These are phyloP conservation scores for Eilema caniola DNA, from an alignment of 2,888 invertebrate species.

Conservation along the genomic window DNA sequence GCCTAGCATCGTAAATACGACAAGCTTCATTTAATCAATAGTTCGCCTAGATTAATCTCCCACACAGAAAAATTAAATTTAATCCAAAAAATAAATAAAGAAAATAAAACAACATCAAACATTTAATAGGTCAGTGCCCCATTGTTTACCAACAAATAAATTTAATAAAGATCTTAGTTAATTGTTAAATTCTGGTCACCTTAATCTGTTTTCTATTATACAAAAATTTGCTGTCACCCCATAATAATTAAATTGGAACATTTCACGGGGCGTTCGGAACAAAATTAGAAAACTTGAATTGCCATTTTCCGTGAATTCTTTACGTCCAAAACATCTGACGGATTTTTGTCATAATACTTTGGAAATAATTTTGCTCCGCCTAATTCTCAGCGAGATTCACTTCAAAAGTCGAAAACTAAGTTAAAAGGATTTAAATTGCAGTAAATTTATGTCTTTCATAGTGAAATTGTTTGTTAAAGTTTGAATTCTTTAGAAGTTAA, in stretches of 20 bases:
- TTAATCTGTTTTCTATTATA: slow-evolving; percentile 22
- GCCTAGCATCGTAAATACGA: too few relatives aligned
- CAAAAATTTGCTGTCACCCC: slow-evolving; percentile 33
- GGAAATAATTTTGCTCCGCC: slow-evolving; percentile 33
- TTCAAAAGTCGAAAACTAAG: slow-evolving; percentile 21
- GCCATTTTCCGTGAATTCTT: slow-evolving; percentile 45
- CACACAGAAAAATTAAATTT: too few relatives aligned
- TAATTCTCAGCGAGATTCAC: slow-evolving; percentile 26
- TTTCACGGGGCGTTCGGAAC: slow-evolving; percentile 43
- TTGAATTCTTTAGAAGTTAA: neutral
- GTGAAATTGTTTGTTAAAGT: slow-evolving; percentile 1
- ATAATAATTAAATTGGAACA: slow-evolving; percentile 63
- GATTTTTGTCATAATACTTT: slow-evolving; percentile 50
- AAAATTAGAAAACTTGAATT: slow-evolving; percentile 67
- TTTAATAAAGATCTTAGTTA: slow-evolving; percentile 19
- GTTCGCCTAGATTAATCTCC: too few relatives aligned
- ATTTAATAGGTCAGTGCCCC: neutral
- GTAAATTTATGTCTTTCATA: slow-evolving; percentile 2
- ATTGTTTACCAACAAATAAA: slow-evolving; percentile 34
- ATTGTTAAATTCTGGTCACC: slow-evolving; percentile 21
- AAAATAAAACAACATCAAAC: neutral
- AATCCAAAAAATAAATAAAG: neutral
- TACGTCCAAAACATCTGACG: slow-evolving; percentile 56
- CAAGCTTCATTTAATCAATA: too few relatives aligned
- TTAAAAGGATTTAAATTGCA: slow-evolving; percentile 25